Base-by-base conservation (phyloP, 2,797 vertebrate species). In the Cichlasoma orientale region DNA sequence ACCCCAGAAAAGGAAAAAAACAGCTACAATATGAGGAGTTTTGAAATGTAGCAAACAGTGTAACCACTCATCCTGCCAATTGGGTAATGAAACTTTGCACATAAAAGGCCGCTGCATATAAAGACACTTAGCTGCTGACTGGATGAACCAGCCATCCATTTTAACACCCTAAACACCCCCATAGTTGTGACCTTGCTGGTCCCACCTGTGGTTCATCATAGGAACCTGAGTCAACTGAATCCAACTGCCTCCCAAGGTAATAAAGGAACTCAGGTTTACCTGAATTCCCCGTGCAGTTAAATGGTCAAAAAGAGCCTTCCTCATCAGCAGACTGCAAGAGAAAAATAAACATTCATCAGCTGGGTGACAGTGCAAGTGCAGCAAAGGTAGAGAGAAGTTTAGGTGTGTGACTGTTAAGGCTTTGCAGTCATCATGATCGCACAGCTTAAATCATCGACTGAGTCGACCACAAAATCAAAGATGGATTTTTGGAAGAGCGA, bases 201-300 rank as follows among this genome's bases (percentile, higher is more conserved):
- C 59, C 19, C 31, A 33, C 8, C 31, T 33, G 18, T 10, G 5
- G 23, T 44, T 47, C 25, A 23, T 66, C 23, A 47, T 10, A 68
- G 61, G 23, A 47, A 47, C 14, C 61, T 47, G 61, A 66, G 47
- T 63, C 59, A 63, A 63, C 5, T 47, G 27, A n/a, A 29, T 66
- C 21, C 7, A 4, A 8, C 47, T 50, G 47, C 7, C 7, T 50
- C 47, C 18, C 47, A 19, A 7, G 6, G 47, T 56, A 27, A 33
- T 1, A 36, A 18, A 56, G 14, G 44, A 11, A 10, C 3, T 27
- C 50, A 70, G 50, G 4, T 63, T 83, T 95, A 99, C 98, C 96
- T 99, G 98, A 88, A 99, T 98, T 93, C 98, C 98, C 80, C 98
- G 94, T 79, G 97, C 97, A 50, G 96, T 98, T 73, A 99, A 95